Conservation (phyloP, 2,797 vertebrate species). For the Botia almorhae region DNA sequence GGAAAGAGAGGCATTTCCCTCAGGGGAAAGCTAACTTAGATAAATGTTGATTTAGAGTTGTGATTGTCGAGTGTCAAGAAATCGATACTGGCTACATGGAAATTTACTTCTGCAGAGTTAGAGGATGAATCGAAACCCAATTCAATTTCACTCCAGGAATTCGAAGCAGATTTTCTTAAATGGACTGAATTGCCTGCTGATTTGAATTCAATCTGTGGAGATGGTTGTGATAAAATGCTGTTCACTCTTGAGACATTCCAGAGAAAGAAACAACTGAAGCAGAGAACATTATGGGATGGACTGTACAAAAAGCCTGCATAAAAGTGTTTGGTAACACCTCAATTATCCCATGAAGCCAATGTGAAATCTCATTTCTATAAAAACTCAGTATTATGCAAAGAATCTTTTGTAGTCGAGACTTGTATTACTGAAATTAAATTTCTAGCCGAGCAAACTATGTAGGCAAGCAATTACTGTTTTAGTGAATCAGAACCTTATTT, state of each 20-base stretch:
- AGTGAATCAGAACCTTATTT: background rate
- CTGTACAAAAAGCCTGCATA: background rate
- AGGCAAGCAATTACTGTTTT: background rate
- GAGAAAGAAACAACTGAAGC: constrained; percentile 1
- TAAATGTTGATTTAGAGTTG: constrained; percentile 27
- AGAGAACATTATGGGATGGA: constrained; percentile 19
- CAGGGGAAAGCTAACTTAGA: background rate
- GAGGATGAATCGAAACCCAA: background rate
- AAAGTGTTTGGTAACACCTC: background rate
- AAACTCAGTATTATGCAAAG: constrained; percentile 2
- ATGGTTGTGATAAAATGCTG: constrained; percentile 13
- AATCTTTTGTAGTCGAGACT: background rate
- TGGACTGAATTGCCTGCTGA: background rate
- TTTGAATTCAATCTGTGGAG: constrained; percentile 16
- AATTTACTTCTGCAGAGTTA: constrained; percentile 10
- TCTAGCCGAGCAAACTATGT: background rate
- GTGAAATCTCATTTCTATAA: background rate
- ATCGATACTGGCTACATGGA: constrained; percentile 14
- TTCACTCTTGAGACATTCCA: constrained; percentile 26
- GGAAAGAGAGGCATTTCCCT: constrained; percentile 4
- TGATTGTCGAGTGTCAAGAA: constrained; percentile 12
- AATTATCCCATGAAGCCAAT: background rate
- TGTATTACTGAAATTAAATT: constrained; percentile 16
- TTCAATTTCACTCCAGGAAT: background rate
- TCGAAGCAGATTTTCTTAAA: constrained; percentile 2